These are phyloP conservation scores for Tetrao urogallus DNA, from an alignment of 2,113 vertebrate species.

Conservation along the genomic window DNA sequence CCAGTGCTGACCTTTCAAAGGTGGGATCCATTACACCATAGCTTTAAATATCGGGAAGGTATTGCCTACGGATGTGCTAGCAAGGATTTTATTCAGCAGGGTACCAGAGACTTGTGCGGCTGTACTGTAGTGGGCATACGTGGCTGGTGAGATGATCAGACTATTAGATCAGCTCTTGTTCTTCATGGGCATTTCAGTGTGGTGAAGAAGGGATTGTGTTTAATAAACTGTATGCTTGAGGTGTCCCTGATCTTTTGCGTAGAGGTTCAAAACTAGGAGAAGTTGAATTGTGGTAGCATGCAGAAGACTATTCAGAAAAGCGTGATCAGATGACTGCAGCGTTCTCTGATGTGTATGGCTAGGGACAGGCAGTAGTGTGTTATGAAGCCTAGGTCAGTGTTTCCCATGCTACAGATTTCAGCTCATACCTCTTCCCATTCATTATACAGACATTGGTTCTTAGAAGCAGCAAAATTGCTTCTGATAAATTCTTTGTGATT, in stretches of 20 bases:
- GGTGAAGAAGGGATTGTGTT: not conserved
- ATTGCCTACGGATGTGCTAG: not conserved
- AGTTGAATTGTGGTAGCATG: not conserved
- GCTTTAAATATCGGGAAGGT: not conserved
- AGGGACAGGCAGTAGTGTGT: not conserved
- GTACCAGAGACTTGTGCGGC: not conserved
- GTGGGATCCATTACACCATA: not conserved
- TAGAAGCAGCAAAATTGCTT: no score
- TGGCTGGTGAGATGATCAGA: not conserved
- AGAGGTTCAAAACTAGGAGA: not conserved
- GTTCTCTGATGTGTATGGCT: rapidly evolving
- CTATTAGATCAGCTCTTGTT: not conserved
- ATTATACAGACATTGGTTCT: not conserved
- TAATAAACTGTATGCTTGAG: not conserved
- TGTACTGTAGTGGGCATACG: rapidly evolving
- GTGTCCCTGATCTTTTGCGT: not conserved
- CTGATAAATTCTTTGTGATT: no score
- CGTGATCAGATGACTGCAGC: not conserved
- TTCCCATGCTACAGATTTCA: not conserved
- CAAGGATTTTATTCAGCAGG: not conserved
- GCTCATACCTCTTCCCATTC: not conserved
- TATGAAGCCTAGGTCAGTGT: not conserved
- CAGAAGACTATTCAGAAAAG: not conserved
- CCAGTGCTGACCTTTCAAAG: not conserved
- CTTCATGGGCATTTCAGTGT: not conserved